Conservation (phyloP, 2,113 vertebrate species). For the Coregonus clupeaformis region DNA sequence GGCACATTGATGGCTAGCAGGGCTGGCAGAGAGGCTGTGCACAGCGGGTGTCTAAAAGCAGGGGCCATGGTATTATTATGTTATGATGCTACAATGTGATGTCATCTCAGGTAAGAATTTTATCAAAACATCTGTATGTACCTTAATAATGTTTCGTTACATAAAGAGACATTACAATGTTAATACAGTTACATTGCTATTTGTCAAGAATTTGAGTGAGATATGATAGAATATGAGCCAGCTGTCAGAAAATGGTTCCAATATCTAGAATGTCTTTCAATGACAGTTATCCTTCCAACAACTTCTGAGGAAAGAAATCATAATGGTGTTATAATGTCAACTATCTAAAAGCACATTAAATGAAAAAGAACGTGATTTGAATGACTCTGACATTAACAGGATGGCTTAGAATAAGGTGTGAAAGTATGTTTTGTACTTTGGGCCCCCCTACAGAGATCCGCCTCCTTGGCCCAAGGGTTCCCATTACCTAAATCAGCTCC, state of each 20-base stretch:
- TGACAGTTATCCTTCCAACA: neutral
- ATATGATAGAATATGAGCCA: no score
- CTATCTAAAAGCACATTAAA: constrained; percentile 24
- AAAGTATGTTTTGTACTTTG: constrained; percentile 21
- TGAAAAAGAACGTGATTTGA: constrained; percentile 49
- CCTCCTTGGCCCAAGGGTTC: constrained; percentile 59
- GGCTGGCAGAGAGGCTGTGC: constrained; percentile 33
- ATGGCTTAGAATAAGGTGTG: constrained; percentile 25
- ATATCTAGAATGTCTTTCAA: neutral
- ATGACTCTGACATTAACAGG: constrained; percentile 25
- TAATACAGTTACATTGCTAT: no score
- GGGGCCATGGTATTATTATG: constrained; percentile 29
- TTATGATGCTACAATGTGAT: constrained; percentile 14
- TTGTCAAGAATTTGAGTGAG: no score
- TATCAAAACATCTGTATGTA: neutral
- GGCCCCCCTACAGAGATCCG: neutral
- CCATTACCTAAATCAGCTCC: constrained; percentile 74
- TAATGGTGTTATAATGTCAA: constrained; percentile 26
- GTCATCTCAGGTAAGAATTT: neutral
- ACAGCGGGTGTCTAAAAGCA: constrained; percentile 24
- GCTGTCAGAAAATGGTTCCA: neutral
- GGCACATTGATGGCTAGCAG: constrained; percentile 32
- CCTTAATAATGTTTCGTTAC: neutral
- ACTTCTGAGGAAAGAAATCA: constrained; percentile 14
- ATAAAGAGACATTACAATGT: no score